Conservation (phyloP, 2,113 vertebrate genomes). For the Dicerorhinus sumatrensis region DNA sequence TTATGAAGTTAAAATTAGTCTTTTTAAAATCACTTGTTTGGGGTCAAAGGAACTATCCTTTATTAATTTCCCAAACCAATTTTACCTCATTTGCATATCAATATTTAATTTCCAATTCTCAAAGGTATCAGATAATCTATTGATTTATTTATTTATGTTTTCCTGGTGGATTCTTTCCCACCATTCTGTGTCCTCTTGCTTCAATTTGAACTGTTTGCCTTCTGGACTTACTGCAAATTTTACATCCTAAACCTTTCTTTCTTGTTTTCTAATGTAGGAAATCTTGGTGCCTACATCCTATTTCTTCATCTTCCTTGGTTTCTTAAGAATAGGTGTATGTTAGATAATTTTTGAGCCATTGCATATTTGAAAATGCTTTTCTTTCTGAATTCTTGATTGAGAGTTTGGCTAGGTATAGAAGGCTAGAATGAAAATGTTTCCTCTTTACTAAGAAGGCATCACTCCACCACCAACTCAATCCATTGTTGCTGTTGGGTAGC, state of each 20-base stretch:
- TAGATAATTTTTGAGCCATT: background rate
- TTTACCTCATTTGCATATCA: background rate
- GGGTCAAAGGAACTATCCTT: background rate
- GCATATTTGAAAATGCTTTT: background rate
- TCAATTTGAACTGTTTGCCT: background rate
- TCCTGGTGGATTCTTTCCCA: background rate
- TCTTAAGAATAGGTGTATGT: background rate
- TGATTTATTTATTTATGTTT: background rate
- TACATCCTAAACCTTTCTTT: background rate
- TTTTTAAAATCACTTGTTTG: background rate
- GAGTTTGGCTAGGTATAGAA: background rate
- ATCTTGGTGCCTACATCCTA: fast-evolving
- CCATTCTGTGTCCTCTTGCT: background rate
- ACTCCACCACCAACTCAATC: background rate
- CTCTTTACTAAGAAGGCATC: background rate
- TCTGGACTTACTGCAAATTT: background rate
- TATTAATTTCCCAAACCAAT: background rate
- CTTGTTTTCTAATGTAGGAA: background rate
- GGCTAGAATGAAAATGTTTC: background rate
- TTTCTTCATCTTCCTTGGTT: background rate
- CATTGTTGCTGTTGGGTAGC: background rate
- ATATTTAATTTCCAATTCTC: background rate
- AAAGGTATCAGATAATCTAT: background rate
- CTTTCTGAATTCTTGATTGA: background rate
- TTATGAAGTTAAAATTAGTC: background rate